Conservation (phyloP, 2,888 invertebrate species). For the Aspidapion aeneum region DNA sequence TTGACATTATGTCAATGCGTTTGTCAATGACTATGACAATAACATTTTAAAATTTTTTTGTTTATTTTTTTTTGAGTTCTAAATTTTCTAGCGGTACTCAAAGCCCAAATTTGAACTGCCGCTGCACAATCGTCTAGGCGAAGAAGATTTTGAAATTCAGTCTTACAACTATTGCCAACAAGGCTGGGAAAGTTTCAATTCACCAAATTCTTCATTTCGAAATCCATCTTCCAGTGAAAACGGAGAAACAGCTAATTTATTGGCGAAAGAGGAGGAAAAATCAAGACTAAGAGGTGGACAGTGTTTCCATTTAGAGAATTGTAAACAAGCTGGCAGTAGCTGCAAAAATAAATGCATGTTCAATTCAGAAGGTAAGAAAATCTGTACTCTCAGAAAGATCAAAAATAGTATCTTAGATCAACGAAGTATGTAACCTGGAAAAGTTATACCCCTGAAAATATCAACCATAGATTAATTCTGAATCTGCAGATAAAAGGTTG, state of each 20-base stretch:
- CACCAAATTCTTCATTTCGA: slow-evolving; percentile 21
- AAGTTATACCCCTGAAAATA: too few species aligned
- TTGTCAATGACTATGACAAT: too few species aligned
- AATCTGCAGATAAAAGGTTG: too few species aligned
- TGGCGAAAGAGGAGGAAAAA: slow-evolving; percentile 9
- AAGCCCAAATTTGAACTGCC: not conserved
- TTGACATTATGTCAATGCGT: too few species aligned
- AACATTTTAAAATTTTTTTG: too few species aligned
- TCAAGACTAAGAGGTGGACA: slow-evolving; percentile 24
- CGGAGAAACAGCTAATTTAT: slow-evolving; percentile 11
- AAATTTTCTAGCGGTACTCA: slow-evolving; percentile 26
- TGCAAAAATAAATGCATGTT: slow-evolving; percentile 11
- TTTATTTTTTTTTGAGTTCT: too few species aligned
- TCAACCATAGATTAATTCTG: too few species aligned
- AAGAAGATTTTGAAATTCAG: slow-evolving; percentile 17
- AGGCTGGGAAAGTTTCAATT: slow-evolving; percentile 22
- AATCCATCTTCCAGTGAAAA: slow-evolving; percentile 10
- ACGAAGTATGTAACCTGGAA: too few species aligned
- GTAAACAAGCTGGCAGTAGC: slow-evolving; percentile 11
- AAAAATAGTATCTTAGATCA: too few species aligned
- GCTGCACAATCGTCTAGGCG: not conserved
- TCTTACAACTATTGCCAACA: slow-evolving; percentile 22
- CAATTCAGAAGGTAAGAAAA: slow-evolving; percentile 21
- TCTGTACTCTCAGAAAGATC: too few species aligned
- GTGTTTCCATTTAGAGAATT: slow-evolving; percentile 14